Conservation (phyloP, 64 coral and sea anemone species). For the Acropora yongei region DNA sequence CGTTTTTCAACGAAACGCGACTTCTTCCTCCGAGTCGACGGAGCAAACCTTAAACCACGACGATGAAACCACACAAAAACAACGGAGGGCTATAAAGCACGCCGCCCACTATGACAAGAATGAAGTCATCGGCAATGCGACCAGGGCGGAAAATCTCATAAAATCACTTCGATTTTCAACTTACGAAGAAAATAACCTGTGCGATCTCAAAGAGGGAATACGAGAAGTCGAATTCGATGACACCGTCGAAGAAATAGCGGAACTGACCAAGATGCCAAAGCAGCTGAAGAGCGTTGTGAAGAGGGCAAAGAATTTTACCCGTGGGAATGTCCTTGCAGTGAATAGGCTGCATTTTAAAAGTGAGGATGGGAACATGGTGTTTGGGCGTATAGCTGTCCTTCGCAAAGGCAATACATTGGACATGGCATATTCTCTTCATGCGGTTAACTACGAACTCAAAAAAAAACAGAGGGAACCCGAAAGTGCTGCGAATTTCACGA, state of each 20-base stretch:
- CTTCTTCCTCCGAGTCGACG: too few species aligned
- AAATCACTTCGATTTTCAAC: slow-evolving; percentile 20
- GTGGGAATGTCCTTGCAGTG: slow-evolving; percentile 24
- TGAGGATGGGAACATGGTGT: slow-evolving; percentile 27
- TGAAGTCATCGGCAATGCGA: neutral
- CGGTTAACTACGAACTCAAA: slow-evolving; percentile 5
- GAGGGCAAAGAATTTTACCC: neutral
- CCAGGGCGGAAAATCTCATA: neutral
- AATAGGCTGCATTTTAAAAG: slow-evolving; percentile 13
- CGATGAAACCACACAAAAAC: neutral
- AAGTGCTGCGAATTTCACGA: slow-evolving; percentile 1
- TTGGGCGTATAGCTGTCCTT: slow-evolving; percentile 51
- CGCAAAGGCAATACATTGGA: slow-evolving; percentile 13
- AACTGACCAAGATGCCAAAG: slow-evolving; percentile 34
- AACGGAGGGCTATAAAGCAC: neutral
- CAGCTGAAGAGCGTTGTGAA: slow-evolving; percentile 26
- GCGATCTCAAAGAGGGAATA: slow-evolving; percentile 42
- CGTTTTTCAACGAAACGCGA: neutral
- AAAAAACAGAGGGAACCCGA: neutral
- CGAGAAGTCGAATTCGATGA: neutral
- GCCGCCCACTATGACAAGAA: neutral
- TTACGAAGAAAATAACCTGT: slow-evolving; percentile 48
- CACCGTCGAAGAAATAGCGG: slow-evolving; percentile 18
- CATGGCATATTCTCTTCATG: slow-evolving; percentile 47
- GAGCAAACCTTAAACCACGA: neutral